Evolutionary conservation across 2,113 vertebrate genomes (phyloP), one percentile per base, ranked within the genome.

Genomic region (Garra rufa): DNA sequence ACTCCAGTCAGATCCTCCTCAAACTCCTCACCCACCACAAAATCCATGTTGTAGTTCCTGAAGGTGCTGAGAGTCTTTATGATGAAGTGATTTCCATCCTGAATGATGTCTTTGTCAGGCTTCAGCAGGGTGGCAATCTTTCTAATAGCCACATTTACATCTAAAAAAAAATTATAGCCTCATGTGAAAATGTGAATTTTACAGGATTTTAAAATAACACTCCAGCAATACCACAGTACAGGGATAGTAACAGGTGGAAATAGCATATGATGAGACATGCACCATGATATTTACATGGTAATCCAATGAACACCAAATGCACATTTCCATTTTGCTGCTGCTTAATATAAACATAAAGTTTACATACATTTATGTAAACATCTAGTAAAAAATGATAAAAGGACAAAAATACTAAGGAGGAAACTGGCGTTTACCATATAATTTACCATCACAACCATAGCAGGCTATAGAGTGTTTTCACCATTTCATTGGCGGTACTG

Each of bases 41-140:
- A 98, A 90, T 98, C 97, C 97, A 98, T 99, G 94, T 97, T 96
- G 94, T 98, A 99, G 94, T 98, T 98, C 88, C 96, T 95, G 84
- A 99, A 97, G 89, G 96, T 97, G 92, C 96, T 99, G 92, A 98
- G 94, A 0, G 98, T 99, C 90, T 97, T 98, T 92, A 98, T 99
- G 91, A 94, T 93, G 85, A 99, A 94, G 85, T 97, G 97, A 91
- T 98, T 94, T 1, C 97, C 97, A 0, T 96, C 92, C 71, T 99
- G 97, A 91, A 88, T 44, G 74, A 98, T 98, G 91, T 99, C 96
- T 94, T 99, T 99, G 95, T 98, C 97, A 24, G 96, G 96, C 88
- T 97, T 98, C 89, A 98, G 91, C 91, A 98, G 91, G 84, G 90
- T 96, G 89, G 97, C 97, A 57, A 99, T 98, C 95, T 98, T 99